Conservation (phyloP, 2,113 vertebrate species). For the Ahaetulla prasina region DNA sequence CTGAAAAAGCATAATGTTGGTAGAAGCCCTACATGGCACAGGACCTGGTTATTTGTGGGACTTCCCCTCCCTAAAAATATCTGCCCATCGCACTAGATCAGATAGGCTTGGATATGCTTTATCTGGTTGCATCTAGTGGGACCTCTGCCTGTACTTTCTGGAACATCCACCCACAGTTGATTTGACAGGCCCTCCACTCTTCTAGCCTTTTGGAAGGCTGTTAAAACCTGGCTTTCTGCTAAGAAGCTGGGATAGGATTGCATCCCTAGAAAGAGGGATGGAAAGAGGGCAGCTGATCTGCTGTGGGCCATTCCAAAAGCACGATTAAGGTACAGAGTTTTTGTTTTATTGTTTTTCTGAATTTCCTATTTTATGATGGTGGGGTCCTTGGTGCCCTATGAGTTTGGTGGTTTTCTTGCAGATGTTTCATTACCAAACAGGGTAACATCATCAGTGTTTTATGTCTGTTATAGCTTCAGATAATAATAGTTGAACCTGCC, state of each 20-base stretch:
- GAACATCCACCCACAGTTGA: not conserved
- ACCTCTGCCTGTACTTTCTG: not conserved
- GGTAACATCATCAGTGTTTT: not conserved
- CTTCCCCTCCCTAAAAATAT: not conserved
- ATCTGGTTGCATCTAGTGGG: not conserved
- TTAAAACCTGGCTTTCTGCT: not conserved
- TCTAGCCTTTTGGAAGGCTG: not conserved
- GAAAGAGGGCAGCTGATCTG: not conserved
- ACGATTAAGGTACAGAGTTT: not conserved
- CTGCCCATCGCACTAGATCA: not conserved
- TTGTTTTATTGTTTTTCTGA: not conserved
- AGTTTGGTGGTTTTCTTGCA: not conserved
- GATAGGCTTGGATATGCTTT: not conserved
- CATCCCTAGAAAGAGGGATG: not conserved
- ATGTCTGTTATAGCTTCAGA: not conserved
- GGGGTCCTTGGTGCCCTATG: not conserved
- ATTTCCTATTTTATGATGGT: not conserved
- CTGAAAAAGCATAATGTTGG: not conserved
- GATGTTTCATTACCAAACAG: not conserved
- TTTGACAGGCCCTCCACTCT: not conserved
- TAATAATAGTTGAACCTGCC: not conserved
- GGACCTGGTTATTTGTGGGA: not conserved
- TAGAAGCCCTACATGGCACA: not conserved
- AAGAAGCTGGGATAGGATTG: not conserved
- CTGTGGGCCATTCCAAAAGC: not conserved